phyloP scores from a whole-genome alignment of 2,113 vertebrate species.

The Calyptommatus sinebrachiatus region DNA sequence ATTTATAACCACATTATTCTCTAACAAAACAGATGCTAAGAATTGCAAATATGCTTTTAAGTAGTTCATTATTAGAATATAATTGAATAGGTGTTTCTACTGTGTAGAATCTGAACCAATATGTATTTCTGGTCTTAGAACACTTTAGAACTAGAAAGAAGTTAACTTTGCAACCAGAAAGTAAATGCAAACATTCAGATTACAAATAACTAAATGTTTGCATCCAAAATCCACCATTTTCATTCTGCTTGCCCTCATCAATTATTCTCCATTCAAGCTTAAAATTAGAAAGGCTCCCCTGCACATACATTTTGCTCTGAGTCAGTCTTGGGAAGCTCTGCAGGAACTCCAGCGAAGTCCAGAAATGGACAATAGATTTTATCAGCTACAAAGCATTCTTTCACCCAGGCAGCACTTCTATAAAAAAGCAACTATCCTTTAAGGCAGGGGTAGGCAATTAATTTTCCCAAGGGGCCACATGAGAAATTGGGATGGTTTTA shows the following conservation, averaged over 20 bases:
- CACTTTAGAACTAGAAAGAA: constrained; percentile 14
- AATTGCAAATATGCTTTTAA: neutral
- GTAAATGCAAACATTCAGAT: constrained; percentile 79
- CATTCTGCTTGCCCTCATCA: constrained; percentile 40
- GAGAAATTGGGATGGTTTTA: no score
- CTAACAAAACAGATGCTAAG: neutral
- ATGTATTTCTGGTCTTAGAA: neutral
- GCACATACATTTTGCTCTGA: constrained; percentile 49
- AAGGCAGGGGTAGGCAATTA: no score
- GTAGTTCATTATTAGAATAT: neutral
- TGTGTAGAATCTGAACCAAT: neutral
- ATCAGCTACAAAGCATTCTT: constrained; percentile 77
- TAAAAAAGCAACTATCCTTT: constrained; percentile 69
- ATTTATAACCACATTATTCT: neutral
- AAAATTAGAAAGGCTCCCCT: constrained; percentile 71
- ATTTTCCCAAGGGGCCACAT: no score
- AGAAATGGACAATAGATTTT: constrained; percentile 73
- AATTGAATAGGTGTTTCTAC: neutral
- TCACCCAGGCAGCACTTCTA: constrained; percentile 69
- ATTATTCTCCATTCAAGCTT: constrained; percentile 77
- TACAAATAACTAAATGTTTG: constrained; percentile 58
- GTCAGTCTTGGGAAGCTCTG: constrained; percentile 73
- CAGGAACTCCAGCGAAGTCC: constrained; percentile 70
- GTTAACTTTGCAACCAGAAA: constrained; percentile 51
- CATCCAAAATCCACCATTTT: constrained; percentile 51